Percentiles rank a stretch among this genome's conserved stretches.
Conservation (phyloP, 1,140 invertebrate genomes). For the Cyrtorhinus lividipennis region DNA sequence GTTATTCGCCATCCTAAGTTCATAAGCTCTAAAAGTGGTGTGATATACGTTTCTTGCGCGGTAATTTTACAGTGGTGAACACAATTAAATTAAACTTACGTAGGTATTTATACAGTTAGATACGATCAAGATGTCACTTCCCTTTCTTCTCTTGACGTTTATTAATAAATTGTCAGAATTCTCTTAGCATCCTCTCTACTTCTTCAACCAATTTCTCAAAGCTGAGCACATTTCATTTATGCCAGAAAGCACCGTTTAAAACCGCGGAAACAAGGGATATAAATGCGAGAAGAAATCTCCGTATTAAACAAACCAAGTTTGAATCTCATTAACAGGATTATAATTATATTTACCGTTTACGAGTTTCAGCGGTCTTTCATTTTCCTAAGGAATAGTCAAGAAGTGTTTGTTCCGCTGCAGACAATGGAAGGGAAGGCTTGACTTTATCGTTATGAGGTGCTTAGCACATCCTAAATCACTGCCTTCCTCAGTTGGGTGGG, state of each 20-base stretch:
- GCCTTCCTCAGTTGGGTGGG: not conserved
- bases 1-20: too few relatives aligned
- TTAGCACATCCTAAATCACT: not conserved
- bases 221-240: not conserved
- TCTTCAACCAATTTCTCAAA: not conserved
- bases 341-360: not conserved
- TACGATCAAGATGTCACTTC: too few relatives aligned
- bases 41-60: too few relatives aligned
- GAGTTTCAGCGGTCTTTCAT: not conserved
- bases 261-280: not conserved
- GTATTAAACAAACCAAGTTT: not conserved
- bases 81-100: too few relatives aligned
- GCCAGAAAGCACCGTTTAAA: not conserved
- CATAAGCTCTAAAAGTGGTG: too few relatives aligned
- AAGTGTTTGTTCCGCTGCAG: not conserved
- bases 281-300: not conserved
- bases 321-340: not conserved
- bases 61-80: too few relatives aligned
- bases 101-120: too few relatives aligned
- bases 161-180: not conserved
- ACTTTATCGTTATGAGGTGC: not conserved
- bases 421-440: not conserved
- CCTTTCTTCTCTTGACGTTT: not conserved
- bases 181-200: not conserved
- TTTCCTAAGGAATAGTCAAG: not conserved